Conservation (phyloP, 2,797 vertebrate genomes). For the Geotrypetes seraphini region DNA sequence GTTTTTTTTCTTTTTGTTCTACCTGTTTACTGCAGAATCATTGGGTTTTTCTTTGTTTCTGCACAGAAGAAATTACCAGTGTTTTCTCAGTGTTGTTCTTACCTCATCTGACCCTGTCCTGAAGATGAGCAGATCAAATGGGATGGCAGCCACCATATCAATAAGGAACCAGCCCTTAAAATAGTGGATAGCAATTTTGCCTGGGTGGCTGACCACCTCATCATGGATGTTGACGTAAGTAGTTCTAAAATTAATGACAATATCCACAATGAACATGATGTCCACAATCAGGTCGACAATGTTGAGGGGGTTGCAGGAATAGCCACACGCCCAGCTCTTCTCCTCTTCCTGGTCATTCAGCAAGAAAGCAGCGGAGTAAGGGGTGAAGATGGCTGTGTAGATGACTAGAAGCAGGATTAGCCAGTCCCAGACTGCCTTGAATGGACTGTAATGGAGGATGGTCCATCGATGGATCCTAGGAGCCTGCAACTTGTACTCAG, state of each 20-base stretch:
- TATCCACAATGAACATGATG: slow-evolving; percentile 97
- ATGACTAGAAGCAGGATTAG: slow-evolving; percentile 94
- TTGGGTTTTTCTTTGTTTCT: too few relatives aligned
- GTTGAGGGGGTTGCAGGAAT: slow-evolving; percentile 89
- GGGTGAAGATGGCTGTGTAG: slow-evolving; percentile 93
- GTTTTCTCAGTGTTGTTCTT: slow-evolving; percentile 12
- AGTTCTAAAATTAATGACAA: slow-evolving; percentile 95
- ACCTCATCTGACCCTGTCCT: slow-evolving; percentile 90
- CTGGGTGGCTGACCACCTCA: slow-evolving; percentile 93
- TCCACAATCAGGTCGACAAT: slow-evolving; percentile 95
- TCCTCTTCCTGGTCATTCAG: slow-evolving; percentile 87
- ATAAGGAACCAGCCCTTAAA: slow-evolving; percentile 99
- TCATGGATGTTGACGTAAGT: slow-evolving; percentile 95
- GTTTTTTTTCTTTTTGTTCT: too few relatives aligned
- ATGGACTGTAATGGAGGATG: slow-evolving; percentile 96
- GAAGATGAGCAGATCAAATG: slow-evolving; percentile 95
- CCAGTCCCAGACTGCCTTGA: slow-evolving; percentile 98
- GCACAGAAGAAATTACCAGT: too few relatives aligned
- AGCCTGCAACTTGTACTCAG: slow-evolving; percentile 92
- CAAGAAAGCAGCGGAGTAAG: slow-evolving; percentile 92
- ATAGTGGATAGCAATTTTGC: slow-evolving; percentile 87
- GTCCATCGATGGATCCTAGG: slow-evolving; percentile 93
- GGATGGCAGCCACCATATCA: slow-evolving; percentile 95
- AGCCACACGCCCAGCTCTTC: slow-evolving; percentile 72
- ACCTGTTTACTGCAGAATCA: too few relatives aligned